Base-by-base conservation (phyloP, 92 coral and sea anemone genomes). In the Palythoa grandiflora region DNA sequence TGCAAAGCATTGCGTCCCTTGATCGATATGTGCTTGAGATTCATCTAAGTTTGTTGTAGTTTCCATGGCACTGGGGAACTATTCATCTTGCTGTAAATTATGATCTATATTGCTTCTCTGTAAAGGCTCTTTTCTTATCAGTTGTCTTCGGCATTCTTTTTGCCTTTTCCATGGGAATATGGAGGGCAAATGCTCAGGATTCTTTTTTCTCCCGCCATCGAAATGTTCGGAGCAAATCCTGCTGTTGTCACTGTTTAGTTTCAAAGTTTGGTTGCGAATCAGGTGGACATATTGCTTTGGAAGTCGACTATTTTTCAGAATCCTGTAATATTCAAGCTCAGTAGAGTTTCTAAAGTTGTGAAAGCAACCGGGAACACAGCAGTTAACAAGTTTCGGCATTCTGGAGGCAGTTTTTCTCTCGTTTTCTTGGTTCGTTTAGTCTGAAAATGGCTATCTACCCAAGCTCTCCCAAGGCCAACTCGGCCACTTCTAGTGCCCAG, bases 191-290 rank as follows among this genome's bases (percentile, higher is more conserved):
- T 79, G 21, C 44, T 76, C 44, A 35, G n/a, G 76, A 48, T 57
- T 54, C 28, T 28, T 28, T 28, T 28, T 28, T 28, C 28, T 28
- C 28, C 28, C 28, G 28, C 28, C 28, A 0, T 83, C 87, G 39
- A 83, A 83, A 44, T 68, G 75, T 16, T 38, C n/a, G 10, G 87
- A 83, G 52, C 87, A 83, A 83, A 83, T 83, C 87, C 87, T 83
- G 44, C 60, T 65, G 53, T 54, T 87, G 55, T 78, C 86, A 51
- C 79, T 78, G n/a, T 77, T 16, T 16, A 83, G 71, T 21, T 83
- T 83, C 36, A 83, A 61, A 83, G 28, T 28, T 28, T 28, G 28
- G 28, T 28, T 28, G 28, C 28, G 28, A 28, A 28, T 28, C 28
- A 28, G 35, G 14, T 75, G 3, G 20, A 83, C 87, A 35, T 83